Percentiles rank a stretch among this genome's conserved stretches.
phyloP scores from a whole-genome alignment of 1,140 invertebrate genomes.

The Aporrectodea caliginosa region DNA sequence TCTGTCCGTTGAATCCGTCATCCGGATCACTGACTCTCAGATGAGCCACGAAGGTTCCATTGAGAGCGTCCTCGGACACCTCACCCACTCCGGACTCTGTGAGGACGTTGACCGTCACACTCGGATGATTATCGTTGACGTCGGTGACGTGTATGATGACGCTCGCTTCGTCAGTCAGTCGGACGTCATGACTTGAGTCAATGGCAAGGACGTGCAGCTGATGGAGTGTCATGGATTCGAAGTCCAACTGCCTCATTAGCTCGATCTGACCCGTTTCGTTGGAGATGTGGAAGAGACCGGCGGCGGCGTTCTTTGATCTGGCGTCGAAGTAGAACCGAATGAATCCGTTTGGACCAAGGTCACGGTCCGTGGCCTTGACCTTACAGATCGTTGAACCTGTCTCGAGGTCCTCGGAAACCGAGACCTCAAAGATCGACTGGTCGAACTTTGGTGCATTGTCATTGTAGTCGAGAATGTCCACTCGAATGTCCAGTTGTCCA shows the following conservation, averaged over 20 bases:
- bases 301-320: background rate
- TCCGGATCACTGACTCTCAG: conserved; percentile 83
- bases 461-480: conserved; percentile 24
- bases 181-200: conserved; percentile 1
- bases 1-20: conserved; percentile 85
- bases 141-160: conserved; percentile 7
- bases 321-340: background rate
- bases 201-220: conserved; percentile 14
- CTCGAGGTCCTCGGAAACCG: conserved; percentile 24
- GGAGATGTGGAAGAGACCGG: conserved; percentile 19
- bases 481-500: conserved; percentile 17
- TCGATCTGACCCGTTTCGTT: conserved; percentile 7
- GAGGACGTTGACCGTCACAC: background rate
- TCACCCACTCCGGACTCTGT: background rate
- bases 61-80: conserved; percentile 76
- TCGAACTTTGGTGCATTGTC: conserved; percentile 28
- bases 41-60: conserved; percentile 75
- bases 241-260: background rate
- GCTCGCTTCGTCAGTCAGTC: conserved; percentile 1
- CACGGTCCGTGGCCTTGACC: conserved; percentile 12
- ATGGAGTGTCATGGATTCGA: conserved; percentile 6
- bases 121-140: conserved; percentile 21
- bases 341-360: background rate
- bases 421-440: conserved; percentile 15
- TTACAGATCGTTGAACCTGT: conserved; percentile 59